Conservation (phyloP, 2,113 vertebrate genomes). For the Poeciliopsis occidentalis region DNA sequence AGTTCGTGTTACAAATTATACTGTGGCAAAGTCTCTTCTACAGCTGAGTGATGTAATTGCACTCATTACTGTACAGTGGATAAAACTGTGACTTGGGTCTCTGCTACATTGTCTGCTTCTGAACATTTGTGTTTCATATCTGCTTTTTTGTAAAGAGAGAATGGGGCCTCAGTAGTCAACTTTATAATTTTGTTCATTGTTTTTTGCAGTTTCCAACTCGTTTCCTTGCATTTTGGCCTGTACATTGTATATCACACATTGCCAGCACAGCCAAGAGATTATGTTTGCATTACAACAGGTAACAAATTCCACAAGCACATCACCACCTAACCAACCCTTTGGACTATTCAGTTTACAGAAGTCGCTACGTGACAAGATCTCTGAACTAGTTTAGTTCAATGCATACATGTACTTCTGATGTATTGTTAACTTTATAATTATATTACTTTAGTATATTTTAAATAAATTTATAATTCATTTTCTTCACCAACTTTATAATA, state of each 20-base stretch:
- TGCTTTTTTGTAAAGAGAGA: conserved; percentile 50
- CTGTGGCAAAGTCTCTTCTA: conserved; percentile 52
- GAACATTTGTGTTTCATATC: conserved; percentile 67
- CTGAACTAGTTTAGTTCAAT: conserved; percentile 70
- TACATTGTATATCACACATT: conserved; percentile 50
- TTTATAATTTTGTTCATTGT: conserved; percentile 47
- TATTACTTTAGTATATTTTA: conserved; percentile 71
- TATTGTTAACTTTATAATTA: conserved; percentile 64
- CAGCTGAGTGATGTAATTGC: conserved; percentile 58
- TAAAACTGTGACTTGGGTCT: conserved; percentile 68
- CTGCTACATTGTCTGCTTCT: conserved; percentile 82
- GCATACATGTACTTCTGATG: conserved; percentile 70
- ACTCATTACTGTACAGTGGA: conserved; percentile 52
- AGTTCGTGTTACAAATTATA: conserved; percentile 50
- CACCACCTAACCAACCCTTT: conserved; percentile 76
- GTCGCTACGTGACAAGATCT: conserved; percentile 75
- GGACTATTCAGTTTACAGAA: conserved; percentile 77
- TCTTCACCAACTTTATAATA: conserved; percentile 76
- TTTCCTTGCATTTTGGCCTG: conserved; percentile 53
- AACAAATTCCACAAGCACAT: conserved; percentile 76
- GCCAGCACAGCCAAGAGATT: conserved; percentile 61
- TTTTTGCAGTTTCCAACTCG: conserved; percentile 54
- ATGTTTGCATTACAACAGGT: conserved; percentile 74
- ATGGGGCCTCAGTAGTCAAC: conserved; percentile 49
- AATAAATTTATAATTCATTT: conserved; percentile 71